phyloP scores from a whole-genome alignment of 2,888 invertebrate species.

The Tenthredo distinguenda region DNA sequence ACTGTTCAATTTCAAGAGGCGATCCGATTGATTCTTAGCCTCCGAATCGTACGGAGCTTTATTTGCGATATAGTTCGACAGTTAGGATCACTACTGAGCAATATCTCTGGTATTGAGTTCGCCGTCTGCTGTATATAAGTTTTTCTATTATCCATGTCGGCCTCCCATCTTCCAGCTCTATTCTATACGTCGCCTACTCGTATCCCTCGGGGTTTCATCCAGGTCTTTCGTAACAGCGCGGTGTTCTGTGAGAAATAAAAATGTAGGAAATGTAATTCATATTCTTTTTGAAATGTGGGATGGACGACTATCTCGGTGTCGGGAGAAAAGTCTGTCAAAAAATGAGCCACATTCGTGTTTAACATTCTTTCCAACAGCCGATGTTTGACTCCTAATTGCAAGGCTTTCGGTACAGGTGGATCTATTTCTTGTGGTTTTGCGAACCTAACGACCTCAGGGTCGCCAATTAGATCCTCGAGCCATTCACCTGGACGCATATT shows the following conservation, averaged over 20 bases:
- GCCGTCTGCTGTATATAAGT: conserved; percentile 42
- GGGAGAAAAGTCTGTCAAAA: neutral
- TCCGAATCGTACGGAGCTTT: conserved; percentile 18
- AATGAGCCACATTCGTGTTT: neutral
- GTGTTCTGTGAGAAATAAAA: neutral
- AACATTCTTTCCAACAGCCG: neutral
- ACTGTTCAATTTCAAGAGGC: neutral
- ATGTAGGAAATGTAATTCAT: neutral
- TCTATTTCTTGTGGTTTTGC: neutral
- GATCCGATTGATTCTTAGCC: neutral
- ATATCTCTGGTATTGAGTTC: conserved; percentile 42
- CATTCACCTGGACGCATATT: neutral
- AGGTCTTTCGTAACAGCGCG: conserved; percentile 27
- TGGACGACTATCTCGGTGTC: neutral
- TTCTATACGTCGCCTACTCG: conserved; percentile 34
- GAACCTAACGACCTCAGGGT: neutral
- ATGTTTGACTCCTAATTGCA: neutral
- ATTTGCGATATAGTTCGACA: conserved; percentile 6
- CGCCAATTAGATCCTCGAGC: neutral
- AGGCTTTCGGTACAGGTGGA: neutral
- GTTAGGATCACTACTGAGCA: conserved; percentile 42
- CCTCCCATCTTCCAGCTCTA: conserved; percentile 1
- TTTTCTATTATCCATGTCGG: conserved; percentile 41
- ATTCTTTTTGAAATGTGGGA: neutral
- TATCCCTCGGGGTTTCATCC: conserved; percentile 35